These are phyloP conservation scores for Sturmia bella DNA, from an alignment of 2,888 invertebrate species.

Conservation along the genomic window DNA sequence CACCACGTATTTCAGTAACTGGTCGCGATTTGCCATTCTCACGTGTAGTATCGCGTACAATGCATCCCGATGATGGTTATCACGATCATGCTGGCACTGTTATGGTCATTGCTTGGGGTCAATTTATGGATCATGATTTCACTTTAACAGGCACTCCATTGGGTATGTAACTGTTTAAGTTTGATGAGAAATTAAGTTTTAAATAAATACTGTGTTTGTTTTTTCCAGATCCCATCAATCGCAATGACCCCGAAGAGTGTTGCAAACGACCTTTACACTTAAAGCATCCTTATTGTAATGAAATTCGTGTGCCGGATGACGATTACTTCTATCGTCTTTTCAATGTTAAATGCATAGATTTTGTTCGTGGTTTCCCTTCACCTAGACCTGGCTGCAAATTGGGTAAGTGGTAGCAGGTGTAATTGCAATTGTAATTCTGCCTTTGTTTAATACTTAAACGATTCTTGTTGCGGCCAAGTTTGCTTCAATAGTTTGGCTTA, in stretches of 20 bases:
- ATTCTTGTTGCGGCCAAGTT: constrained; percentile 16
- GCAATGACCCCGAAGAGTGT: constrained; percentile 95
- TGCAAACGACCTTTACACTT: constrained; percentile 91
- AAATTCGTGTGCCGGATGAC: constrained; percentile 93
- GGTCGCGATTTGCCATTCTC: constrained; percentile 90
- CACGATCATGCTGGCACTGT: constrained; percentile 97
- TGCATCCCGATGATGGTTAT: constrained; percentile 96
- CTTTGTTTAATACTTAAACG: constrained; percentile 3
- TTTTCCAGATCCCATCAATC: constrained; percentile 88
- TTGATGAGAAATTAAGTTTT: background rate
- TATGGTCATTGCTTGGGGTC: constrained; percentile 95
- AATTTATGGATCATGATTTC: constrained; percentile 97
- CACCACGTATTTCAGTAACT: constrained; percentile 90
- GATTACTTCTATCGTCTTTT: constrained; percentile 94
- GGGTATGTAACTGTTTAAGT: constrained; percentile 84
- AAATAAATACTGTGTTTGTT: background rate
- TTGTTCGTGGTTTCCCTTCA: constrained; percentile 93
- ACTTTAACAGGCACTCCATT: constrained; percentile 93
- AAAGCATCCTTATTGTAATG: constrained; percentile 95
- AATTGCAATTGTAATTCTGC: background rate
- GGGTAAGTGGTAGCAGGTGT: constrained; percentile 83
- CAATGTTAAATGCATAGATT: constrained; percentile 93
- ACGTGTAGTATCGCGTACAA: constrained; percentile 92
- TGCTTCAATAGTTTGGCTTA: background rate
- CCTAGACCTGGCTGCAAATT: constrained; percentile 93